Evolutionary conservation across 2,888 invertebrate species (phyloP), one percentile per base, ranked within the genome.

Genomic region (Helobdella robusta): DNA sequence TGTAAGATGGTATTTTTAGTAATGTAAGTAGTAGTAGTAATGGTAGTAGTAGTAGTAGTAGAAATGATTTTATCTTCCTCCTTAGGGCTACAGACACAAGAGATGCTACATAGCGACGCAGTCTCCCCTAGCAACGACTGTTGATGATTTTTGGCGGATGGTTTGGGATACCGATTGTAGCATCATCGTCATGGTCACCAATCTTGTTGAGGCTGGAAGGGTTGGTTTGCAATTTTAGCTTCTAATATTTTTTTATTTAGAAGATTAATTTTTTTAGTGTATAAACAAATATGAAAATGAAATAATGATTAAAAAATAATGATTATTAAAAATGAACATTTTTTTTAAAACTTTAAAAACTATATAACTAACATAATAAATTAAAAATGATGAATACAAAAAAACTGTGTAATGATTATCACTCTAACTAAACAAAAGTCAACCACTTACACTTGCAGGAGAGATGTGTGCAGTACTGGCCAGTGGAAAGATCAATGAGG

Each of bases 91-190:
- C 71, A 72, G 79, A 59, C 78, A 91, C 81, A 85, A 91, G 62
- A 87, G 88, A 69, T 94, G 95, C 1, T 98, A 98, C 78, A 92
- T 98, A 70, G 97, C 95, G 5, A 84, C 95, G n/a, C 97, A 98
- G 80, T 95, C 95, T 20, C 95, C 98, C 0, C 81, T 97, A 62
- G 75, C 87, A 62, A 93, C 95, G 76, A 97, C 97, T 0, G 90
- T 92, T 0, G 94, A 95, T 74, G 98, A 98, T 79, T 91, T 98
- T 80, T 98, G 98, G 98, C 84, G 97, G 68, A 95, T 97, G 95
- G 84, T 98, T 52, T 99, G 98, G 98, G 97, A 98, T 78, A 94
- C 97, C 79, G 97, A 98, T 79, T 94, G 94, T 1, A 95, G 94
- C 44, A 97, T 98, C 77, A 89, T 98, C 70, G 98, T 98, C 35